phyloP scores from a whole-genome alignment of 1,140 invertebrate species.

The Drosophila arawakana region DNA sequence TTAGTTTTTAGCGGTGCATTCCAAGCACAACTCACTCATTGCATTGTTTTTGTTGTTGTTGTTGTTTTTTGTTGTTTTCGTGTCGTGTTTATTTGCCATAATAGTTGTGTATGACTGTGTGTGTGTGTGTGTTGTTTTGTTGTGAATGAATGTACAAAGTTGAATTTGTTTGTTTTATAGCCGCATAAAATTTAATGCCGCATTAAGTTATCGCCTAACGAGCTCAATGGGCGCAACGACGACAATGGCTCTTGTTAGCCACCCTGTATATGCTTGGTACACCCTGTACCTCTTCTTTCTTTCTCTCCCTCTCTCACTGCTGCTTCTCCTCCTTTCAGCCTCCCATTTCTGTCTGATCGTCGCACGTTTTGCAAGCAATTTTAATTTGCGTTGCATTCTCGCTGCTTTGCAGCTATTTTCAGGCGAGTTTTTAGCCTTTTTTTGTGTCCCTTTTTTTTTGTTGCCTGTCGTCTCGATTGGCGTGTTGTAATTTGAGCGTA shows the following conservation, averaged over 20 bases:
- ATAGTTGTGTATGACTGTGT: conserved; percentile 52
- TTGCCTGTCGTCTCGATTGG: conserved; percentile 28
- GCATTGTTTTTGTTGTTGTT: conserved; percentile 32
- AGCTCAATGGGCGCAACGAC: conserved; percentile 59
- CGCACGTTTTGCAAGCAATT: conserved; percentile 68
- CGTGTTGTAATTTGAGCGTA: conserved; percentile 75
- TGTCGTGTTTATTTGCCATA: conserved; percentile 75
- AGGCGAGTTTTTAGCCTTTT: conserved; percentile 32
- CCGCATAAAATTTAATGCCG: conserved; percentile 82
- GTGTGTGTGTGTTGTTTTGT: conserved; percentile 19
- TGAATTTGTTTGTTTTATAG: conserved; percentile 80
- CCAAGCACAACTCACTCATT: conserved; percentile 30
- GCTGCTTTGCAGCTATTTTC: conserved; percentile 75
- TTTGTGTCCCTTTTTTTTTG: conserved; percentile 7
- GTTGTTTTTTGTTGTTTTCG: conserved; percentile 39
- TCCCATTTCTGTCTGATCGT: not conserved
- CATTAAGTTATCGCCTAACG: conserved; percentile 82
- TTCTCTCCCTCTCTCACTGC: not conserved
- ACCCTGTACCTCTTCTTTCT: conserved; percentile 19
- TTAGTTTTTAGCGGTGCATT: conserved; percentile 25
- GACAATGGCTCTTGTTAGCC: conserved; percentile 10
- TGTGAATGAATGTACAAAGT: conserved; percentile 41
- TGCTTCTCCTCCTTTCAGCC: not conserved
- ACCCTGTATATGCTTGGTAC: conserved; percentile 20
- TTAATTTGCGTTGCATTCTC: conserved; percentile 80